Evolutionary conservation across 2,113 vertebrate species (phyloP).

Genomic region (Pseudopodoces humilis): DNA sequence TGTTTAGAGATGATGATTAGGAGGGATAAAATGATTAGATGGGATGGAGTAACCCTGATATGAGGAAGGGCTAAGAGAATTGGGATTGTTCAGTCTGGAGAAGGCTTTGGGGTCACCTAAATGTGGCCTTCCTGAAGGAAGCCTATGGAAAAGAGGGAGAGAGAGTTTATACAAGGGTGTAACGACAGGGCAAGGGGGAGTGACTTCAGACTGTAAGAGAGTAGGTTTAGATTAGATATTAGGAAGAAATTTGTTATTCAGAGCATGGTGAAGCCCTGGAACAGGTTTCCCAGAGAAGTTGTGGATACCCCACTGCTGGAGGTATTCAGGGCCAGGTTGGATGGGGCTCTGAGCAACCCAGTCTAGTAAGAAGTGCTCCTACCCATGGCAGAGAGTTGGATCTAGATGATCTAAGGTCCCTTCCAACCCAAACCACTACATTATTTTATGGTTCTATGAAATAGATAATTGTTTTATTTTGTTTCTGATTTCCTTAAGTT

Average conservation of each 20-base stretch:
- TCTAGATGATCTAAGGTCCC: background rate
- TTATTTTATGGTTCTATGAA: background rate
- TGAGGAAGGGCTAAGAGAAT: background rate
- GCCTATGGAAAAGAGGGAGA: rapidly evolving
- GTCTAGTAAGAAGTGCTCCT: background rate
- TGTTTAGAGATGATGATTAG: background rate
- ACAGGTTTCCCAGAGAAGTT: background rate
- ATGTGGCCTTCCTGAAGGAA: background rate
- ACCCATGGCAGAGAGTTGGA: background rate
- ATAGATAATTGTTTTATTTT: background rate
- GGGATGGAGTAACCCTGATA: background rate
- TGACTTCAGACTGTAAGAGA: background rate
- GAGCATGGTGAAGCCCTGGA: background rate
- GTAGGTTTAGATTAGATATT: background rate
- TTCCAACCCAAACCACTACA: background rate
- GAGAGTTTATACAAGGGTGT: background rate
- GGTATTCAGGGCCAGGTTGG: background rate
- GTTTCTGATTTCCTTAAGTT: constrained; percentile 14
- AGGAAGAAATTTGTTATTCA: background rate
- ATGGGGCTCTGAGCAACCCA: background rate
- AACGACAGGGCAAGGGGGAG: background rate
- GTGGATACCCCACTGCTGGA: background rate
- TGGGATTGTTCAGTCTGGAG: background rate
- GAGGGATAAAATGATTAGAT: background rate
- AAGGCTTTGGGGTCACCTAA: background rate